These are phyloP conservation scores for Pteruthius melanotis DNA, from an alignment of 2,113 vertebrate species.

Conservation along the genomic window DNA sequence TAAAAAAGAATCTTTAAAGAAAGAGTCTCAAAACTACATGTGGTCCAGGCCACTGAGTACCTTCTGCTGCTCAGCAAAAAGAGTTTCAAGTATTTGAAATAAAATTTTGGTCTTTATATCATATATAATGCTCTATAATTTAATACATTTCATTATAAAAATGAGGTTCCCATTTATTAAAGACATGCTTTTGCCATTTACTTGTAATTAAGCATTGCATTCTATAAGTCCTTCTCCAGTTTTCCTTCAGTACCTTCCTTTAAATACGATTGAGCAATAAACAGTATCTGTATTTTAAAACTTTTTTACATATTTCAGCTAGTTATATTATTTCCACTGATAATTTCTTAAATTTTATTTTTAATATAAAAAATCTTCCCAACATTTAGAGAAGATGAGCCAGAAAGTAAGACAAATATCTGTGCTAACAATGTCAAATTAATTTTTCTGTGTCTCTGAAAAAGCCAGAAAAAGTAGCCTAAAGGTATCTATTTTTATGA, in stretches of 20 bases:
- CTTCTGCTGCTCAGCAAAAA: background rate
- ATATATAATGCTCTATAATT: background rate
- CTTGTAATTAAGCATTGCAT: background rate
- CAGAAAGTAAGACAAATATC: background rate
- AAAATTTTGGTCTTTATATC: background rate
- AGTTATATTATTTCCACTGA: background rate
- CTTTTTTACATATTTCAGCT: background rate
- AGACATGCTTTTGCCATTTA: background rate
- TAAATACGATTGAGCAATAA: background rate
- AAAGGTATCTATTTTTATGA: background rate
- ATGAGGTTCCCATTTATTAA: background rate
- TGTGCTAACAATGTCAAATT: background rate
- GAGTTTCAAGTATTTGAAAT: background rate
- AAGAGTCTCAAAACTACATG: background rate
- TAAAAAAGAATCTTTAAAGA: background rate
- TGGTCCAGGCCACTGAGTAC: background rate
- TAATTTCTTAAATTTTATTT: background rate
- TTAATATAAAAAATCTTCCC: background rate
- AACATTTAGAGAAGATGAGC: background rate
- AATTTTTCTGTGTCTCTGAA: background rate
- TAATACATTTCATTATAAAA: background rate
- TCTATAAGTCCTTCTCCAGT: background rate
- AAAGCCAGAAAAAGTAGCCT: background rate
- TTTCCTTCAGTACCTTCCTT: background rate
- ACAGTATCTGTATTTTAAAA: background rate